Percentiles rank a stretch among this genome's conserved stretches.
Evolutionary conservation across 2,113 vertebrate species (phyloP).

Genomic region (Sapayoa aenigma): DNA sequence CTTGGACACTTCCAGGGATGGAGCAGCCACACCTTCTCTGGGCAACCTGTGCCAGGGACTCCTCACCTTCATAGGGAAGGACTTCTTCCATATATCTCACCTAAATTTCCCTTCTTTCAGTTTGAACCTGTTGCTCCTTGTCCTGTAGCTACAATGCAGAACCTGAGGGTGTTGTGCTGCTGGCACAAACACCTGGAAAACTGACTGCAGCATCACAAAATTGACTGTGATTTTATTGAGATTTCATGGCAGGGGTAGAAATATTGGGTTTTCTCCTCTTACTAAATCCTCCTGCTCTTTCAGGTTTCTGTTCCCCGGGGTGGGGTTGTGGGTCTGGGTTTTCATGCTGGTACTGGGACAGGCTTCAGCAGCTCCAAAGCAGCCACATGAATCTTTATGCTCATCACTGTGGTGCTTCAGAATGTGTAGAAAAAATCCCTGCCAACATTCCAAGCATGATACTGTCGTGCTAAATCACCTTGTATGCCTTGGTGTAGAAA

Average conservation of each 20-base stretch:
- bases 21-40: not conserved
- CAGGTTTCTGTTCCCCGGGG: not conserved
- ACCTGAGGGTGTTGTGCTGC: not conserved
- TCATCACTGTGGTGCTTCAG: not conserved
- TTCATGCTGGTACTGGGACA: accelerated
- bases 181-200: not conserved
- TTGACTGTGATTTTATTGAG: not conserved
- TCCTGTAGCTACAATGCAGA: not conserved
- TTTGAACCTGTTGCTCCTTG: not conserved
- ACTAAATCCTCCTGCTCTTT: not conserved
- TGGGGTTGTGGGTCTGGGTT: not conserved
- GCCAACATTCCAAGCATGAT: accelerated
- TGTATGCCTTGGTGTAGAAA: not conserved
- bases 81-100: not conserved
- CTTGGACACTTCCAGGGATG: not conserved
- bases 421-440: not conserved
- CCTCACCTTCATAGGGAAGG: accelerated
- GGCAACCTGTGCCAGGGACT: not conserved
- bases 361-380: not conserved
- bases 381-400: not conserved
- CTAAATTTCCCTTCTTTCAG: not conserved
- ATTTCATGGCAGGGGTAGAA: not conserved
- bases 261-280: not conserved
- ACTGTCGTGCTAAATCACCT: not conserved
- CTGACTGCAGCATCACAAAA: not conserved